Conservation (phyloP, 2,888 invertebrate species). For the Pandemis corylana region DNA sequence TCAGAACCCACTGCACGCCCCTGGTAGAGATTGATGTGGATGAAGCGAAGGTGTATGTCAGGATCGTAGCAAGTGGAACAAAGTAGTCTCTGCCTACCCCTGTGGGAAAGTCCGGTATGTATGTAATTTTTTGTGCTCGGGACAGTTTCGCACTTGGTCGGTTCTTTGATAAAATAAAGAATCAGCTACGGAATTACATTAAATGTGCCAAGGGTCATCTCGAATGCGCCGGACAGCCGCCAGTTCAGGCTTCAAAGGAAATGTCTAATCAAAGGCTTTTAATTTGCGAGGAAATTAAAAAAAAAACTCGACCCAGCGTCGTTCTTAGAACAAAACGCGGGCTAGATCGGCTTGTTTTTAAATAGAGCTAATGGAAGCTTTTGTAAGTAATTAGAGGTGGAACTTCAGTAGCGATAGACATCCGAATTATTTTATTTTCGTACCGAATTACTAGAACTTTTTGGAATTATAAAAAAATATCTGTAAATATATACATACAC, state of each 20-base stretch:
- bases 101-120: too few relatives aligned
- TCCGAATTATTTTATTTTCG: too few relatives aligned
- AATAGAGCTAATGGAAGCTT: not conserved
- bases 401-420: not conserved
- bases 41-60: too few relatives aligned
- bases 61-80: too few relatives aligned
- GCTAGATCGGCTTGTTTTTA: not conserved
- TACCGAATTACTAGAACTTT: not conserved
- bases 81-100: too few relatives aligned
- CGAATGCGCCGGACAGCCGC: constrained; percentile 8
- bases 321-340: not conserved
- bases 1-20: too few relatives aligned
- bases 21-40: too few relatives aligned
- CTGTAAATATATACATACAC: too few relatives aligned
- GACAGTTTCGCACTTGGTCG: too few relatives aligned
- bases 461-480: too few relatives aligned
- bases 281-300: constrained; percentile 10
- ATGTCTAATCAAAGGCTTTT: not conserved
- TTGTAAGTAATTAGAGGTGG: not conserved
- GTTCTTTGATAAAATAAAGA: constrained; percentile 1
- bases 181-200: not conserved
- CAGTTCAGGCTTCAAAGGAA: not conserved
- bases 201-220: not conserved
- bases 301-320: not conserved
- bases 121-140: too few relatives aligned